A percentile compares a stretch with the other conserved stretches of the same genome.
phyloP scores from a whole-genome alignment of 2,113 vertebrate genomes.

The Elephas maximus region DNA sequence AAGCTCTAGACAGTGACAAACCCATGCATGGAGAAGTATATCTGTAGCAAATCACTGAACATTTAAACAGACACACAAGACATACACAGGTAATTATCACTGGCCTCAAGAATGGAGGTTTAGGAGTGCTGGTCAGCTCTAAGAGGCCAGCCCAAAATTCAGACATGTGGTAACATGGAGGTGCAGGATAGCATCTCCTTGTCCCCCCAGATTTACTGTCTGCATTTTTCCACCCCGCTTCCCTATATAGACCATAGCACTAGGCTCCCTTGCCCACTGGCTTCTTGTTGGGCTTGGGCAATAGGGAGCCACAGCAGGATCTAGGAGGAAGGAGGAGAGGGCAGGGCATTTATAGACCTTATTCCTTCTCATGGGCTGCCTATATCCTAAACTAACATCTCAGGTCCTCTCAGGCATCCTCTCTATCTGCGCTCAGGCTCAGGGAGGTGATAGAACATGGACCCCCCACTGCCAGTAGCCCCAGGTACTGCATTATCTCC shows the following conservation, averaged over 20 bases:
- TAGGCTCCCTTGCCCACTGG: background rate
- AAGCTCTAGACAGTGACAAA: slow-evolving; percentile 35
- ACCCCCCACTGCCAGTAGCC: no score
- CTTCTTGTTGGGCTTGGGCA: slow-evolving; percentile 25
- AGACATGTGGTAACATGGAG: background rate
- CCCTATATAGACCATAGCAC: background rate
- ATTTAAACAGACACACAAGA: slow-evolving; percentile 27
- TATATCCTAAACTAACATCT: background rate
- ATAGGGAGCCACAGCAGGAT: background rate
- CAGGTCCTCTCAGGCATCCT: background rate
- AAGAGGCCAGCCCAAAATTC: background rate
- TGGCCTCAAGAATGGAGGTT: background rate
- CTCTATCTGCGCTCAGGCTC: background rate
- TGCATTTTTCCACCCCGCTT: background rate
- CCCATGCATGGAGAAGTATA: slow-evolving; percentile 11
- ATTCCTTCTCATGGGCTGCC: background rate
- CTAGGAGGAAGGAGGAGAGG: background rate
- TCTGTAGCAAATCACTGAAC: slow-evolving; percentile 1
- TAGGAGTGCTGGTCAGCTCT: background rate
- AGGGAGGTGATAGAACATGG: background rate
- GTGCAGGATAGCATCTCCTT: background rate
- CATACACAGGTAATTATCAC: background rate
- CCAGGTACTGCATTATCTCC: background rate
- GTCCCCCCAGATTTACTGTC: background rate
- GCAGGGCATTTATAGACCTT: background rate